Base-by-base conservation (phyloP, 2,797 vertebrate genomes). In the Eupleurogrammus muticus region DNA sequence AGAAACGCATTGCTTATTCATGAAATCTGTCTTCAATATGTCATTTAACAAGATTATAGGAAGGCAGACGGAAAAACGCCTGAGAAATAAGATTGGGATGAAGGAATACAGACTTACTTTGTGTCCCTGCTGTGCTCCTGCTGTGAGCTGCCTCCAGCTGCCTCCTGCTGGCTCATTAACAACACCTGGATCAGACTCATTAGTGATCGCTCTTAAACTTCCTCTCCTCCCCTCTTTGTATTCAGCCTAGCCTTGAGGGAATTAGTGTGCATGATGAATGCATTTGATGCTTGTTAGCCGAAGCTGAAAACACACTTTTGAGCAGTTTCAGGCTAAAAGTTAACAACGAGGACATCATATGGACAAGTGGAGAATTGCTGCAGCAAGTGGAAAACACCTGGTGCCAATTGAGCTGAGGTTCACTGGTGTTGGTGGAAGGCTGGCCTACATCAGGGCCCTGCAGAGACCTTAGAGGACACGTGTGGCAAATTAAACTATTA, bases 151-250 rank as follows among this genome's bases (percentile, higher is more conserved):
- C 16, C 7, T 42, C 24, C 24, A 28, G 35, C 0, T 4, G 6
- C 14, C 9, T 12, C 0, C 28, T 50, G n/a, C 68, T 4, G 34
- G 1, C 51, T 59, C 28, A 86, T 83, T 24, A 75, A 42, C 28
- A 35, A 61, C 84, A 82, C 65, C 84, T 80, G 81, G 8, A 16
- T 16, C 0, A 11, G 4, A 49, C 57, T 63, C 5, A 62, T 75
- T 66, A 20, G 52, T 2, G 5, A 4, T 35, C 0, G 0, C 44
- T 4, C 12, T 13, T 65, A 60, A 34, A 16, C 16, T 42, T 2
- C 16, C 21, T 63, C n/a, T 6, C 4, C 8, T 2, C 28, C 4
- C 38, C 4, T 13, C 1, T 9, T 5, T 38, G 20, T 6, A n/a
- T 44, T n/a, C 17, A 16, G 40, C 38, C 5, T 13, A 42, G 5